These are phyloP conservation scores for Monopis laevigella DNA, from an alignment of 2,888 invertebrate genomes.

Conservation along the genomic window DNA sequence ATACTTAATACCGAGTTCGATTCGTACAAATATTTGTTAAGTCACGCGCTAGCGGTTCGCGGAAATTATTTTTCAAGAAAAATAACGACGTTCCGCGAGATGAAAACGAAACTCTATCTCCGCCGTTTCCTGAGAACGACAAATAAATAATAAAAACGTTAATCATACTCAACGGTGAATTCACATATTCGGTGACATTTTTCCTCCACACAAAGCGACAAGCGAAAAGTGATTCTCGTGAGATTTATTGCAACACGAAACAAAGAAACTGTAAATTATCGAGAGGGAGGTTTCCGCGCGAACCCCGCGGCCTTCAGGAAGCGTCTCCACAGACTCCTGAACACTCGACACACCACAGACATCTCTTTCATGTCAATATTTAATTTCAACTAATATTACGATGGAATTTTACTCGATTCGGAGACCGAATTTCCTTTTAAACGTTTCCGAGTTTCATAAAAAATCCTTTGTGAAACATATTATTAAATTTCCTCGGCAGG, in stretches of 20 bases:
- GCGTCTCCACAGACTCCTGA: background rate
- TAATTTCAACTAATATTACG: conserved; percentile 6
- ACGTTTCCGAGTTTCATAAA: background rate
- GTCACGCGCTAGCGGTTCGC: too few species aligned
- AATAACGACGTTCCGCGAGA: too few species aligned
- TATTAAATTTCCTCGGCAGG: too few species aligned
- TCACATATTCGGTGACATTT: conserved; percentile 8
- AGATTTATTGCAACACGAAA: conserved; percentile 26
- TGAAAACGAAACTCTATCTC: too few species aligned
- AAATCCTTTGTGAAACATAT: conserved; percentile 8
- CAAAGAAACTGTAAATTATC: conserved; percentile 50
- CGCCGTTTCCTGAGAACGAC: too few species aligned
- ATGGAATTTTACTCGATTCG: conserved; percentile 2
- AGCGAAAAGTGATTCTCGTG: conserved; percentile 6
- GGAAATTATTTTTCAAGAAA: too few species aligned
- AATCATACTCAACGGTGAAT: conserved; percentile 7
- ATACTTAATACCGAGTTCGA: too few species aligned
- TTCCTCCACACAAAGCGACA: conserved; percentile 9
- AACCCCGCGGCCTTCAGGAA: conserved; percentile 9
- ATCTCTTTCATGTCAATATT: conserved; percentile 4
- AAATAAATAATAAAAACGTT: background rate
- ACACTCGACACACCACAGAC: background rate
- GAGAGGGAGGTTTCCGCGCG: conserved; percentile 34
- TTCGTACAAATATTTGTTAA: too few species aligned
- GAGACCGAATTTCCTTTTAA: conserved; percentile 1